Evolutionary conservation across 1,140 invertebrate species (phyloP), one percentile per base, ranked within the genome.

Genomic region (Heliconius hermathena): DNA sequence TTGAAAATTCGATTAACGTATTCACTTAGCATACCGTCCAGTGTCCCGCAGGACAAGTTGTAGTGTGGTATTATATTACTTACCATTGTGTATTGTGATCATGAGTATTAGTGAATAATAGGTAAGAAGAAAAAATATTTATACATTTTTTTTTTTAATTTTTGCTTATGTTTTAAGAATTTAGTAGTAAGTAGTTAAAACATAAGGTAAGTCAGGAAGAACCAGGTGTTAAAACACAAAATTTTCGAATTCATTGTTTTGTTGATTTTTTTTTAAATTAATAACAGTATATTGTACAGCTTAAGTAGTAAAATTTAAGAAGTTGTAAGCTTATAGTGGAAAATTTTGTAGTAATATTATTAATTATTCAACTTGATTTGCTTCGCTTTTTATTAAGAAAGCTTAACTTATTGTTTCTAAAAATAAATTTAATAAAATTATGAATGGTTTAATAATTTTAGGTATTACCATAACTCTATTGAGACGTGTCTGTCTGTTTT

Each of bases 1-100:
- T 89, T 89, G 88, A 87, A 91, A 92, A 92, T 93, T 92, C 90
- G 91, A 93, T 93, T 93, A 93, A 89, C 85, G 84, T 88, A 87
- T 89, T 89, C 90, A 91, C 88, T 93, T 91, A 91, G 82, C 85
- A 87, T 91, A 91, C 90, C 88, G 89, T 86, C 81, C 82, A 92
- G 87, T 91, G 89, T 91, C 89, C 89, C 89, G 82, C 77, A 84
- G 89, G 89, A 85, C 87, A 80, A 80, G 81, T 81, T 52, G 70
- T 77, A 71, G 79, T 78, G 80, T 81, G 78, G 72, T 76, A 78
- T 76, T 74, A 54, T 74, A 78, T 76, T 74, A 54, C 49, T 71
- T 60, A 77, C 57, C 77, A 54, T 77, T 78, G 70, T 78, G 77
- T 77, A 72, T 41, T 76, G 78, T 78, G 81, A 84, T 73, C 76